Evolutionary conservation across 2,113 vertebrate genomes (phyloP).

Genomic region (Asarcornis scutulata): DNA sequence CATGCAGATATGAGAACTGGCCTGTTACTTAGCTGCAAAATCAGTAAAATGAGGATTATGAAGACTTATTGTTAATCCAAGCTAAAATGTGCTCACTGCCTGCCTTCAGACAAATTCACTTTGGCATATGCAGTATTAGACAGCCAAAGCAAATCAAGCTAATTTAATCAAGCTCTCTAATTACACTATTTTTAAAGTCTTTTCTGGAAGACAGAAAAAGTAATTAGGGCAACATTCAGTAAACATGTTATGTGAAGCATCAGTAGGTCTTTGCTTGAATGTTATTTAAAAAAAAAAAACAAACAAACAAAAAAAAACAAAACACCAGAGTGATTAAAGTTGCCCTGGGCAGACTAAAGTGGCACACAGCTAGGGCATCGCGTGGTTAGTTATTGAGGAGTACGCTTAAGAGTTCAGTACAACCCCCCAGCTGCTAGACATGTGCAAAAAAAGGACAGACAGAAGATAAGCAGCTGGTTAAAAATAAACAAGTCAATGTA

Average conservation of each 20-base stretch:
- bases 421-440: background rate
- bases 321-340: background rate
- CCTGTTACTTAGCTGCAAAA: slow-evolving; percentile 20
- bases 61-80: slow-evolving; percentile 50
- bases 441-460: background rate
- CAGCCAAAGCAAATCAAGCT: slow-evolving; percentile 55
- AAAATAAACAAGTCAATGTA: background rate
- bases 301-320: background rate
- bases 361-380: background rate
- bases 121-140: slow-evolving; percentile 15
- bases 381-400: background rate
- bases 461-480: background rate
- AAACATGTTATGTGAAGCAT: background rate
- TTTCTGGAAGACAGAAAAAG: slow-evolving; percentile 26
- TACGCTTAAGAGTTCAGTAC: background rate
- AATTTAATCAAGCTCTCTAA: slow-evolving; percentile 51
- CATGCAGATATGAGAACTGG: background rate
- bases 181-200: slow-evolving; percentile 34
- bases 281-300: background rate
- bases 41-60: slow-evolving; percentile 26
- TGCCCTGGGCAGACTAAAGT: background rate
- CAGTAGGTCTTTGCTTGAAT: background rate
- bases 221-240: background rate
- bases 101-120: slow-evolving; percentile 51
- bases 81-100: slow-evolving; percentile 39